These are phyloP conservation scores for Myotis planiceps DNA, from an alignment of 2,797 vertebrate genomes.

Conservation along the genomic window DNA sequence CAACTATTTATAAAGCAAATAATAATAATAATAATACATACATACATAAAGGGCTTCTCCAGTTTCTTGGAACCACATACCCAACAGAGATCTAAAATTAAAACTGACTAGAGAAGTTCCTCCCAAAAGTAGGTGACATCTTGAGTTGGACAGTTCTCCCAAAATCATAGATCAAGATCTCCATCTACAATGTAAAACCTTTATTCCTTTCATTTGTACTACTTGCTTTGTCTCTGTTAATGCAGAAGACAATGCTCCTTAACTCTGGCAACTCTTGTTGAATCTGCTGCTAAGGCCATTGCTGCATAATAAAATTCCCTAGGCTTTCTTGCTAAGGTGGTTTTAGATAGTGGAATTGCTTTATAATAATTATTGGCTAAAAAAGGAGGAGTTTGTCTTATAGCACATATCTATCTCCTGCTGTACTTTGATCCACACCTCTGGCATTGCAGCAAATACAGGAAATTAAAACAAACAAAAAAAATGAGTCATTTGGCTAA, in stretches of 20 bases:
- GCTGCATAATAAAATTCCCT: background rate
- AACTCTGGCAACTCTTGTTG: background rate
- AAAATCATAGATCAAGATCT: background rate
- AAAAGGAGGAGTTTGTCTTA: background rate
- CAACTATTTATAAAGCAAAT: no score
- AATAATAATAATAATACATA: no score
- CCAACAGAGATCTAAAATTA: background rate
- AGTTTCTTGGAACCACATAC: background rate
- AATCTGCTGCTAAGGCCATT: background rate
- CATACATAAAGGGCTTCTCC: no score
- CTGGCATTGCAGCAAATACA: background rate
- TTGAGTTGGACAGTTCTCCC: background rate
- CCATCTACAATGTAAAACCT: background rate
- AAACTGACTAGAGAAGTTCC: background rate
- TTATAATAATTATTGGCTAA: background rate
- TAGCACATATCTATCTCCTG: background rate
- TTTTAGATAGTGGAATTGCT: background rate
- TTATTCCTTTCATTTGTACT: background rate
- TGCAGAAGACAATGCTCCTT: background rate
- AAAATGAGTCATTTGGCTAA: background rate
- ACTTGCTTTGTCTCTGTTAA: background rate
- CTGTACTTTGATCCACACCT: background rate
- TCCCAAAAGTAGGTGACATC: background rate
- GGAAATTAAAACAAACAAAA: background rate
- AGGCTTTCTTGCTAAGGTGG: background rate